Percentiles rank a stretch among this genome's conserved stretches.
phyloP scores from a whole-genome alignment of 2,888 invertebrate species.

The Agrotis exclamationis region DNA sequence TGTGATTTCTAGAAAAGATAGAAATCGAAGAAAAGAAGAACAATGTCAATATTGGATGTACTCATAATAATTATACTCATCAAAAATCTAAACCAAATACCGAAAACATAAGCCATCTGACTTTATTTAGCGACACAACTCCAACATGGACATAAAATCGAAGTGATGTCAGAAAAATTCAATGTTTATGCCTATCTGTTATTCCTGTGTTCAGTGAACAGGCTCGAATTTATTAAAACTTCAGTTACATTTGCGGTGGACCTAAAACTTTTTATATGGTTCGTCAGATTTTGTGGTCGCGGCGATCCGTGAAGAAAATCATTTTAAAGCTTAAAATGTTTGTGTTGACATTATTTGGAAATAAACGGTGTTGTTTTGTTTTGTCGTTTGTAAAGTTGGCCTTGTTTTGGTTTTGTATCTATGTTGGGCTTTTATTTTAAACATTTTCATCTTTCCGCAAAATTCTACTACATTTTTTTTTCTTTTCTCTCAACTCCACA shows the following conservation, averaged over 20 bases:
- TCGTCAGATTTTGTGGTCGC: conserved; percentile 50
- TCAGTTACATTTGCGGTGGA: conserved; percentile 49
- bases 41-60: too few relatives aligned
- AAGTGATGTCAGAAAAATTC: conserved; percentile 52
- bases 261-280: conserved; percentile 55
- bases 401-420: background rate
- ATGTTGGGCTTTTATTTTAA: background rate
- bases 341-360: conserved; percentile 18
- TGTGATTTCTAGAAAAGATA: too few relatives aligned
- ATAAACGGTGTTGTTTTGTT: background rate
- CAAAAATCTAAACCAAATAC: background rate
- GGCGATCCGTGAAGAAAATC: conserved; percentile 40
- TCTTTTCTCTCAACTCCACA: too few relatives aligned
- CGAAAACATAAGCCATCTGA: conserved; percentile 2
- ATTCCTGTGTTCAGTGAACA: conserved; percentile 39
- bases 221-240: conserved; percentile 55
- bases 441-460: background rate
- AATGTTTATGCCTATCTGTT: conserved; percentile 44
- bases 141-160: conserved; percentile 45
- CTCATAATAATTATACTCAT: too few relatives aligned
- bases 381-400: background rate
- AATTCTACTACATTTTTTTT: too few relatives aligned
- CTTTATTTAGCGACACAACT: conserved; percentile 16
- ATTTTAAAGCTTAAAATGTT: conserved; percentile 48
- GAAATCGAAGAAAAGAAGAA: too few relatives aligned